These are phyloP conservation scores for Prolemur simus DNA, from an alignment of 2,113 vertebrate genomes.

Conservation along the genomic window DNA sequence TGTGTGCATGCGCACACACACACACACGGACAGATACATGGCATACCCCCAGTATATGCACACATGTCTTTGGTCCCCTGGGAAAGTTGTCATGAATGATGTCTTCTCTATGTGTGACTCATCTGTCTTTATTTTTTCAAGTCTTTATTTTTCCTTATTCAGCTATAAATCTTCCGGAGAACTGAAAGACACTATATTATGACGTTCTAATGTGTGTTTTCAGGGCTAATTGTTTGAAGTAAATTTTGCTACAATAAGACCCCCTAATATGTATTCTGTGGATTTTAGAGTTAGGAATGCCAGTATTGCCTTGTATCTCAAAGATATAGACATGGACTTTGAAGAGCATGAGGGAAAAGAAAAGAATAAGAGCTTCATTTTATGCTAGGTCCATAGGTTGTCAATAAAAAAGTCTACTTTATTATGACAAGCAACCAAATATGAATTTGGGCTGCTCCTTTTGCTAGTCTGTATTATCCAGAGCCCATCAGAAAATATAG, in stretches of 20 bases:
- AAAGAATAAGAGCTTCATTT: constrained; percentile 22
- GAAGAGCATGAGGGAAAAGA: background rate
- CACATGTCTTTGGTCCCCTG: background rate
- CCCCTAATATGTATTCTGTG: background rate
- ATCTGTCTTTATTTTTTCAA: constrained; percentile 12
- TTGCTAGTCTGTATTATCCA: background rate
- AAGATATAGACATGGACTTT: background rate
- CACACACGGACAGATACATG: background rate
- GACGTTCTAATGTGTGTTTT: constrained; percentile 9
- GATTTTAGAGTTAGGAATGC: background rate
- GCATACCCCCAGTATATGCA: background rate
- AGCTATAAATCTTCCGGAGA: background rate
- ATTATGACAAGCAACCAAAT: background rate
- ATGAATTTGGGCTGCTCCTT: background rate
- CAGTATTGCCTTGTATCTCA: background rate
- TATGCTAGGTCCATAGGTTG: background rate
- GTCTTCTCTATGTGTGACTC: background rate
- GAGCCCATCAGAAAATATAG: background rate
- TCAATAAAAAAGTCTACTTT: background rate
- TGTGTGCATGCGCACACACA: background rate
- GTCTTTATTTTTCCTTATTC: background rate
- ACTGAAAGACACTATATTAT: background rate
- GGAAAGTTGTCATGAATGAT: background rate
- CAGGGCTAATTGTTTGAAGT: constrained; percentile 33
- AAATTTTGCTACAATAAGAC: background rate